These are phyloP conservation scores for Calliphora vomitoria DNA, from an alignment of 2,888 invertebrate genomes.

Conservation along the genomic window DNA sequence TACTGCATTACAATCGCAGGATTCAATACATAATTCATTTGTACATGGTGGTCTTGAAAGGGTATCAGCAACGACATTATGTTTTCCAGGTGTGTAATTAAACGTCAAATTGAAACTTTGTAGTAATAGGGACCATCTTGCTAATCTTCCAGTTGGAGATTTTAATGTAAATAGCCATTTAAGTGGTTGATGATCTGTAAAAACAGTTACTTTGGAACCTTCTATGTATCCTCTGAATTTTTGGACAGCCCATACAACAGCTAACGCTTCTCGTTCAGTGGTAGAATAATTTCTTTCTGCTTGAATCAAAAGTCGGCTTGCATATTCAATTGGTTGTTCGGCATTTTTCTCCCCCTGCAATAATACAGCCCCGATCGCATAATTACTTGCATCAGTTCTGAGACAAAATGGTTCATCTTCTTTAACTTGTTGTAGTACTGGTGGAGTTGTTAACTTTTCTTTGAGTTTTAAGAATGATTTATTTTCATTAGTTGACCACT, in stretches of 20 bases:
- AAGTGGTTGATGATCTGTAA: constrained; percentile 79
- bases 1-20: not conserved
- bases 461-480: constrained; percentile 66
- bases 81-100: constrained; percentile 81
- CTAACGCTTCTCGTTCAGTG: constrained; percentile 80
- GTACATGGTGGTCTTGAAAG: constrained; percentile 52
- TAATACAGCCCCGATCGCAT: constrained; percentile 67
- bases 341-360: constrained; percentile 75
- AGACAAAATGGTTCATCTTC: constrained; percentile 76
- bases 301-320: constrained; percentile 34
- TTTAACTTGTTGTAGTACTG: constrained; percentile 75
- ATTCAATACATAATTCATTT: not conserved
- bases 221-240: constrained; percentile 82
- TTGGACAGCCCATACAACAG: constrained; percentile 79
- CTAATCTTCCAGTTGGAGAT: constrained; percentile 82
- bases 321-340: constrained; percentile 62
- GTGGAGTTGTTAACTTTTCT: constrained; percentile 73
- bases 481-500: constrained; percentile 43
- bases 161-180: constrained; percentile 83
- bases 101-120: constrained; percentile 81
- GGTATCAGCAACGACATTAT: constrained; percentile 76
- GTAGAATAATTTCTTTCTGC: constrained; percentile 76
- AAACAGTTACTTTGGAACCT: constrained; percentile 82
- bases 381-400: constrained; percentile 77
- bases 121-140: constrained; percentile 83